Evolutionary conservation across 2,797 vertebrate species (phyloP), one percentile per base, ranked within the genome.

Genomic region (Cetoscarus ocellatus): DNA sequence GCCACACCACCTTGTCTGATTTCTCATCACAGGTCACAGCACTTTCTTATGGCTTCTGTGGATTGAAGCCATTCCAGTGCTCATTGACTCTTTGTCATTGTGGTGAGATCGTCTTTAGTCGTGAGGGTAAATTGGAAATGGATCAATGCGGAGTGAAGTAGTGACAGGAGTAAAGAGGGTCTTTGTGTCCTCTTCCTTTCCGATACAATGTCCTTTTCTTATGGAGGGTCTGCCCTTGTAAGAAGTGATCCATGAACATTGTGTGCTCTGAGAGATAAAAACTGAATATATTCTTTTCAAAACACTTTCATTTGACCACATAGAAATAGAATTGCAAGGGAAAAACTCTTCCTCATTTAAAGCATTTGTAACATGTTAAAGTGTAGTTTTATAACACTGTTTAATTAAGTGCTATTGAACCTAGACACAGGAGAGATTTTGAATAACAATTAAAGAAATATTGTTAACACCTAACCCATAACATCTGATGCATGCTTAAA

Each of bases 1-100:
- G 83, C 80, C 84, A 88, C 87, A 89, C 89, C 80, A 84, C 68
- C 80, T 88, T 56, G 58, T 65, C 73, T 57, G 73, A 83, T 89
- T 79, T 75, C 80, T 85, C 72, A 73, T 86, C 73, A 75, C 70
- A 86, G 79, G 79, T 86, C 88, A 89, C 73, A 72, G 72, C 64
- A 62, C 67, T 71, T 74, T 72, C 53, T 73, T 60, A 74, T 77
- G 59, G 53, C 18, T 64, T 51, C 79, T 54, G 67, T 76, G 64
- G 63, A 85, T 42, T 40, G 63, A 68, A 75, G 70, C 67, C 44
- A 55, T 70, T 75, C 55, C 18, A 43, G 56, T 38, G 45, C 58
- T 86, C 80, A 79, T 53, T 81, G 80, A 80, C 70, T 78, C 75
- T 62, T 73, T 82, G 70, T 83, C 67, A 73, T 69, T 70, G 80